phyloP scores from a whole-genome alignment of 2,797 vertebrate species.

The Gymnopithys bicolor region DNA sequence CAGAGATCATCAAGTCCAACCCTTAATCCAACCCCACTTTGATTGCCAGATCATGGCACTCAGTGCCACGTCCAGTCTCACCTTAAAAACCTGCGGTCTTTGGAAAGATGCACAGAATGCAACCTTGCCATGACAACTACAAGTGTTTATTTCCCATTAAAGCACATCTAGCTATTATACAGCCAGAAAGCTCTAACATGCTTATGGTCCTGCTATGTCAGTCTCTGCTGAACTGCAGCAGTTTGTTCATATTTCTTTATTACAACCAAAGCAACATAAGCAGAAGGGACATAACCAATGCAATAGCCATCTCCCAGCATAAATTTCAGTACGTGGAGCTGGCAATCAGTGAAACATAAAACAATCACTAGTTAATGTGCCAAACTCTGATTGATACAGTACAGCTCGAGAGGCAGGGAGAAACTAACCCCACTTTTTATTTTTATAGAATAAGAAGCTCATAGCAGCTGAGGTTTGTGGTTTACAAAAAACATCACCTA shows the following conservation, averaged over 20 bases:
- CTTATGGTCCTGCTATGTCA: neutral
- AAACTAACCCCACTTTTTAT: neutral
- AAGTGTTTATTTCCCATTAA: neutral
- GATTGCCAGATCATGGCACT: no score
- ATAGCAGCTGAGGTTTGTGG: slow-evolving; percentile 10
- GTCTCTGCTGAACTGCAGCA: neutral
- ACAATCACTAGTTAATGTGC: neutral
- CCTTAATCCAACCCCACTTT: no score
- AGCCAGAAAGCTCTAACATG: neutral
- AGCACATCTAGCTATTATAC: neutral
- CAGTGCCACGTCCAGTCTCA: no score
- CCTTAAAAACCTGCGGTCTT: neutral
- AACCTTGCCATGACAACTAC: neutral
- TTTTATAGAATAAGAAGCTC: neutral
- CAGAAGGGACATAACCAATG: neutral
- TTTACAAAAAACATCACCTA: neutral
- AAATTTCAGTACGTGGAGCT: neutral
- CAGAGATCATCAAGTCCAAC: no score
- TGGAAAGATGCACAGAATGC: neutral
- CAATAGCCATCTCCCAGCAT: neutral
- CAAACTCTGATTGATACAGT: neutral
- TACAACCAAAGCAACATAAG: neutral
- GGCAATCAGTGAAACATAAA: neutral
- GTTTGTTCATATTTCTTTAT: neutral
- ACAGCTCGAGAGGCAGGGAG: neutral